phyloP scores from a whole-genome alignment of 2,797 vertebrate genomes.

The Apogon talboti region DNA sequence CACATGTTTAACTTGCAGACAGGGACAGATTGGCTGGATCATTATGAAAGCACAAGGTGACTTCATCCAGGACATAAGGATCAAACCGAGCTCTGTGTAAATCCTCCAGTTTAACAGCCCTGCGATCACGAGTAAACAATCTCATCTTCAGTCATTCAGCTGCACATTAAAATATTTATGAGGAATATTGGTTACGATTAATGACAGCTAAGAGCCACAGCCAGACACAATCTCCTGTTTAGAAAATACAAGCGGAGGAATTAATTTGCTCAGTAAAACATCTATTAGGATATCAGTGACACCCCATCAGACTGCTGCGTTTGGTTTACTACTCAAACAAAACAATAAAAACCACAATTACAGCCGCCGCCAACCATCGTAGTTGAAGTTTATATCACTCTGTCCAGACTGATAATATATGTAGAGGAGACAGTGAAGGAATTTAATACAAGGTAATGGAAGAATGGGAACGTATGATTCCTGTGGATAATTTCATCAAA shows the following conservation, averaged over 20 bases:
- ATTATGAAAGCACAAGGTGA: constrained; percentile 13
- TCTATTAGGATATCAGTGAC: constrained; percentile 19
- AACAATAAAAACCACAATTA: background rate
- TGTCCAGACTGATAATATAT: no score
- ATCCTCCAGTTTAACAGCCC: constrained; percentile 19
- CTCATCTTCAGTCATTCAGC: constrained; percentile 38
- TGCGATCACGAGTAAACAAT: constrained; percentile 51
- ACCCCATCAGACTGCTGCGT: constrained; percentile 3
- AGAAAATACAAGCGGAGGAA: constrained; percentile 42
- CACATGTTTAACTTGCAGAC: constrained; percentile 1
- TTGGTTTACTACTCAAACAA: constrained; percentile 31
- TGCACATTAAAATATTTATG: constrained; percentile 52
- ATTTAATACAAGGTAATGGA: no score
- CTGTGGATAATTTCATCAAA: no score
- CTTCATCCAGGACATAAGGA: background rate
- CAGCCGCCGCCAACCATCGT: no score
- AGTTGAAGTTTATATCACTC: no score
- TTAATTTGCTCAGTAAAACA: constrained; percentile 42
- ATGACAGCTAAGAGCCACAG: constrained; percentile 35
- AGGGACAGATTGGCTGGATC: background rate
- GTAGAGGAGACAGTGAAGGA: no score
- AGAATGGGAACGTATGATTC: no score
- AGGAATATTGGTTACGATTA: constrained; percentile 45
- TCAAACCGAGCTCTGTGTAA: constrained; percentile 10
- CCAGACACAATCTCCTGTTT: constrained; percentile 38